phyloP scores from a whole-genome alignment of 2,113 vertebrate genomes.

The Sinocyclocheilus grahami region DNA sequence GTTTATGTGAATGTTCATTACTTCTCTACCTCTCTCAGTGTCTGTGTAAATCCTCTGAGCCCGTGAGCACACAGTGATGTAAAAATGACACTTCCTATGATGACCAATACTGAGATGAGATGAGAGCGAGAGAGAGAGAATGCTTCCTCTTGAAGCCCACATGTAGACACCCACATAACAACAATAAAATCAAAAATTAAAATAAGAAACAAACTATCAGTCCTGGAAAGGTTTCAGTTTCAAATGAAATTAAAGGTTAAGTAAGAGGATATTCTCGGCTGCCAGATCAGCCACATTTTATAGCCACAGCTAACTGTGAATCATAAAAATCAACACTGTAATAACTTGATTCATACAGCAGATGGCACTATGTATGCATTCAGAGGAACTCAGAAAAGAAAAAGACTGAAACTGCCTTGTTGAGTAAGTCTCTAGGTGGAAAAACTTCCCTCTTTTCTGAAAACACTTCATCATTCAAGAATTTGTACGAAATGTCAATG shows the following conservation, averaged over 20 bases:
- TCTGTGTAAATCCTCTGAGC: not conserved
- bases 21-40: not conserved
- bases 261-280: not conserved
- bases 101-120: conserved; percentile 16
- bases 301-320: not conserved
- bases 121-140: conserved; percentile 1
- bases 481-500: not conserved
- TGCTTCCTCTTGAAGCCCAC: conserved; percentile 41
- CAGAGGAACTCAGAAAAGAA: not conserved
- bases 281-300: not conserved
- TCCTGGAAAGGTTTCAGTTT: not conserved
- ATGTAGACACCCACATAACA: not conserved
- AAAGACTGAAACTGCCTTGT: not conserved
- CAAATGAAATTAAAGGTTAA: not conserved
- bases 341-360: conserved; percentile 20
- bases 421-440: too few species aligned
- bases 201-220: not conserved
- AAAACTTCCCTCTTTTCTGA: not conserved
- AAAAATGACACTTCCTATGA: conserved; percentile 41
- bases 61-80: not conserved
- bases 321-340: conserved; percentile 20
- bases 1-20: not conserved
- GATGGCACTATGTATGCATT: conserved; percentile 28
- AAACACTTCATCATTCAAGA: not conserved
- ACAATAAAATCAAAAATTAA: not conserved